Evolutionary conservation across 2,888 invertebrate genomes (phyloP), one percentile per base, ranked within the genome.

Genomic region (Nomada hirtipes): DNA sequence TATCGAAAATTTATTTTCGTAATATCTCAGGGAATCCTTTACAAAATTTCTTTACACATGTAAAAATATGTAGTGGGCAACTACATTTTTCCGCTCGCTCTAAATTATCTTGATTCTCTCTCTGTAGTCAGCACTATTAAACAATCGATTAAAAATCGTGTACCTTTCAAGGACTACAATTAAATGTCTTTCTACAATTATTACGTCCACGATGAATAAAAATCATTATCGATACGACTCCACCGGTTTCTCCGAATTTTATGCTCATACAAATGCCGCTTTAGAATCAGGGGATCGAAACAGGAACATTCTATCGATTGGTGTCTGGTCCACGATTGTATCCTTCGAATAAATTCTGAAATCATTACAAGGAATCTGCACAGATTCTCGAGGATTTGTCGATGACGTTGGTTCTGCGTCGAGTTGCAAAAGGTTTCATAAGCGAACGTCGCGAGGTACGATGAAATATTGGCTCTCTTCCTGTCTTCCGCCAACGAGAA

Each of bases 381-480:
- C 85, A 83, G 78, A 70, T 78, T 73, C 72, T 20, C 36, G 63
- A 13, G 63, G 68, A 81, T 70, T 79, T 70, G 69, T 79, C 23
- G 42, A 15, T 20, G 36, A 20, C 20, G 36, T 15, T 68, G 42
- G 15, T 55, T 69, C 23, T 4, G 7, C 26, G 44, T 57, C 3
- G 18, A 57, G 57, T n/a, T 9, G 44, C 23, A 60, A 67, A 87
- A 89, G 91, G 81, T 91, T 91, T 91, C 90, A 90, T 92, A 91
- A 91, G 89, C 88, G 90, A 90, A 88, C 88, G 90, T 91, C 90
- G 83, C 84, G 88, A 86, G 87, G 89, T 86, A 89, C 86, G 89
- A 88, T 90, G 84, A 91, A 91, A 91, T 91, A 91, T 91, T 85
- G 88, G 88, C 85, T 69, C 68, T 69, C 68, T 79, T 60, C 63